These are phyloP conservation scores for Thysanoteuthis rhombus DNA, from an alignment of 2,888 invertebrate genomes.

Conservation along the genomic window DNA sequence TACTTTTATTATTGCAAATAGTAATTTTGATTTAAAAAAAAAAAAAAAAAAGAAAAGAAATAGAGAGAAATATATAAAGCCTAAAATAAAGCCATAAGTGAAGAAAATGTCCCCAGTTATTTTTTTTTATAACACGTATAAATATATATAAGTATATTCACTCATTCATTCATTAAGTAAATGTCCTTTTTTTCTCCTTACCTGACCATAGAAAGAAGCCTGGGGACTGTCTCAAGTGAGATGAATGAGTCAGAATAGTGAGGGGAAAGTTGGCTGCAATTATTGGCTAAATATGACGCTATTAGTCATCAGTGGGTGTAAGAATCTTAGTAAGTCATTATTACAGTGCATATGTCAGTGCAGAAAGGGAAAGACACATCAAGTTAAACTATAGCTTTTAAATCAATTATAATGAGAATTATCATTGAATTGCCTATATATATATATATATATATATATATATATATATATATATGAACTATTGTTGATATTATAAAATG, in stretches of 20 bases:
- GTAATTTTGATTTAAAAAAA: too few species aligned
- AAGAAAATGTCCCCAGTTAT: too few species aligned
- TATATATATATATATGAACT: too few species aligned
- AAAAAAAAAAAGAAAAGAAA: too few species aligned
- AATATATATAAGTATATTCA: not conserved
- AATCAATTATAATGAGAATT: not conserved
- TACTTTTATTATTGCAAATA: too few species aligned
- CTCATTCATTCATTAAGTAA: not conserved
- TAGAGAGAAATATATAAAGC: too few species aligned
- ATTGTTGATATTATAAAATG: too few species aligned
- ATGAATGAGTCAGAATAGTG: not conserved
- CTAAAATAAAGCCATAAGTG: too few species aligned
- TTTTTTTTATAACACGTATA: not conserved
- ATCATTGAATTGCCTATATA: too few species aligned
- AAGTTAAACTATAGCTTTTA: not conserved
- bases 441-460: too few species aligned
- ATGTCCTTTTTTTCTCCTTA: not conserved
- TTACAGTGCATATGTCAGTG: conserved; percentile 12
- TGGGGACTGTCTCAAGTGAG: not conserved
- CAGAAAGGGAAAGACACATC: not conserved
- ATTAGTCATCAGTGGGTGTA: not conserved
- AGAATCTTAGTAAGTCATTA: not conserved
- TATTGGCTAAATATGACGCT: not conserved
- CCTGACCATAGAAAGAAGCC: not conserved
- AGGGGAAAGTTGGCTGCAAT: conserved; percentile 12